These are phyloP conservation scores for Pogonocherus hispidulus DNA, from an alignment of 2,888 invertebrate genomes.

Conservation along the genomic window DNA sequence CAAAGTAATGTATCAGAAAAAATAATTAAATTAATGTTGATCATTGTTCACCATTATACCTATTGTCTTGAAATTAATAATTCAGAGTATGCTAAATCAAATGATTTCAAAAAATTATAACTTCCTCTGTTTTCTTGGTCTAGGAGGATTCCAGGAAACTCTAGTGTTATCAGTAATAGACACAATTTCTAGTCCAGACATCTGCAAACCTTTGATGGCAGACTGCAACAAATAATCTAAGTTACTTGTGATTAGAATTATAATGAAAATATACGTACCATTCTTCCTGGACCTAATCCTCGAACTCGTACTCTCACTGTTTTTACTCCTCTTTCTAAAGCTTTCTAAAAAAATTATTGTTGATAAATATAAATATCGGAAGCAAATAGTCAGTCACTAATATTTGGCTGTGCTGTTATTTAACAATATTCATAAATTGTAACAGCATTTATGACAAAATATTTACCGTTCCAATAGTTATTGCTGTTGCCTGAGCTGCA, in stretches of 20 bases:
- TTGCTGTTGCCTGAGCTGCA: constrained; percentile 95
- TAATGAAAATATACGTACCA: constrained; percentile 72
- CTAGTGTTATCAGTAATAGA: constrained; percentile 94
- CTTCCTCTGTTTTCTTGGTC: constrained; percentile 88
- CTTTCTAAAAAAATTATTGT: constrained; percentile 77
- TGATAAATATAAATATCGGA: too few species aligned
- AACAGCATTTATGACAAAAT: not conserved
- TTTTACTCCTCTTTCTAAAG: constrained; percentile 79
- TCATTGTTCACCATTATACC: too few species aligned
- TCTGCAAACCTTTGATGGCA: constrained; percentile 92
- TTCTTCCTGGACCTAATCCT: constrained; percentile 91
- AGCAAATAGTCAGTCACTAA: too few species aligned
- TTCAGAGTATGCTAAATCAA: too few species aligned
- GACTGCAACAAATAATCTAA: constrained; percentile 74
- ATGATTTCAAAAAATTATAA: too few species aligned
- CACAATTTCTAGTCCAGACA: constrained; percentile 90
- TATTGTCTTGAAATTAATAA: too few species aligned
- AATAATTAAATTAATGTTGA: too few species aligned
- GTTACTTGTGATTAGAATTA: constrained; percentile 30
- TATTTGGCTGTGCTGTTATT: too few species aligned
- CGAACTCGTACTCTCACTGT: constrained; percentile 83
- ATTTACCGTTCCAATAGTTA: constrained; percentile 80
- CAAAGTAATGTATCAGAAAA: too few species aligned
- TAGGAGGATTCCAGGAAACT: constrained; percentile 85
- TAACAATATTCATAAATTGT: too few species aligned